Conservation (phyloP, 1,140 invertebrate species). For the Penaeus chinensis region DNA sequence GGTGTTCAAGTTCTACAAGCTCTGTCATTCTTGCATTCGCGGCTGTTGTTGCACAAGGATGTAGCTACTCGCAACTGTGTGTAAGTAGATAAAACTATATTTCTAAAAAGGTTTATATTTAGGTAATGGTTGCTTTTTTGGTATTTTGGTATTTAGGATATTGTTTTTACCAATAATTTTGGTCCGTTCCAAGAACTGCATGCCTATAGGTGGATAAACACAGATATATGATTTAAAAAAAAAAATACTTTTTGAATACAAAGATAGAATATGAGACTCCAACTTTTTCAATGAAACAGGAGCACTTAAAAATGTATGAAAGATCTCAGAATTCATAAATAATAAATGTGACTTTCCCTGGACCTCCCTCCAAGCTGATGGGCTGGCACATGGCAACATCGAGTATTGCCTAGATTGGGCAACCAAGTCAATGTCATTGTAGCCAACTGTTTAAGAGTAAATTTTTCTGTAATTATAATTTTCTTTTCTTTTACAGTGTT, state of each 20-base stretch:
- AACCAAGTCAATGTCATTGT: not conserved
- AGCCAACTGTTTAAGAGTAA: not conserved
- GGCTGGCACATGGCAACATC: not conserved
- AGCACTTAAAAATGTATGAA: too few species aligned
- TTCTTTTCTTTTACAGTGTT: slow-evolving; percentile 72
- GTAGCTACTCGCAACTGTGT: slow-evolving; percentile 65
- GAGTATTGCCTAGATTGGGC: not conserved
- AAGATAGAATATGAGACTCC: not conserved
- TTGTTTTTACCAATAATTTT: not conserved
- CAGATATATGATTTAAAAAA: not conserved
- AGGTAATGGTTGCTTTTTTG: not conserved
- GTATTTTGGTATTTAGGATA: not conserved
- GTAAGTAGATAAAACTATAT: slow-evolving; percentile 47
- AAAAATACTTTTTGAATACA: not conserved
- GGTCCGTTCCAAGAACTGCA: too few species aligned
- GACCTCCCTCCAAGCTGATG: too few species aligned
- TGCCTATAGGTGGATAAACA: not conserved
- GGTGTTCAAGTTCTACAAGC: slow-evolving; percentile 63
- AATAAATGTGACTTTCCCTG: too few species aligned
- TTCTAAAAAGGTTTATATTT: not conserved
- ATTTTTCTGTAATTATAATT: not conserved
- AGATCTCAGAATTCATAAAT: too few species aligned
- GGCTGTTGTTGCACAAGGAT: slow-evolving; percentile 62
- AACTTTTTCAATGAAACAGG: too few species aligned
- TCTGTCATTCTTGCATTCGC: slow-evolving; percentile 60